Evolutionary conservation across 2,113 vertebrate species (phyloP).

Genomic region (Redunca redunca): DNA sequence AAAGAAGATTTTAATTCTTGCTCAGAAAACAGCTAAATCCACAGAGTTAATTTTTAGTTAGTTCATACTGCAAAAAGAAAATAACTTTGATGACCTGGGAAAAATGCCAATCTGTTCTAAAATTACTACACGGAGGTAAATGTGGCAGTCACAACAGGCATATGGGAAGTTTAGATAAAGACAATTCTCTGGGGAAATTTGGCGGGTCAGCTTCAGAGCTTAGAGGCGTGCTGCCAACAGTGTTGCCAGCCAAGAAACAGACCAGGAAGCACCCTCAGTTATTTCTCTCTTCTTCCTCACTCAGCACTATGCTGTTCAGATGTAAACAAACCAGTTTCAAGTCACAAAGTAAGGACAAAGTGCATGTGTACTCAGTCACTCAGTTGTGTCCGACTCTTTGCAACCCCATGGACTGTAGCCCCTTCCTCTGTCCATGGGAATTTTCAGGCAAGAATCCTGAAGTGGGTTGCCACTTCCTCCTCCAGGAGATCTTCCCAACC

Average conservation of each 20-base stretch:
- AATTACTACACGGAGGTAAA: background rate
- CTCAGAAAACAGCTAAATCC: background rate
- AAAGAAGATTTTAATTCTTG: background rate
- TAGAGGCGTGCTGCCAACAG: accelerated
- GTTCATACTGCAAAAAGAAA: background rate
- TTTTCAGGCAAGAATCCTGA: background rate
- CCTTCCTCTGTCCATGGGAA: background rate
- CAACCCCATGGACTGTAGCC: background rate
- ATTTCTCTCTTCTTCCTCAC: background rate
- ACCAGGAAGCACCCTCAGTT: background rate
- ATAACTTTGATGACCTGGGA: background rate
- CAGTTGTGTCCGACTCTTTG: background rate
- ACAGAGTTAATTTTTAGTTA: background rate
- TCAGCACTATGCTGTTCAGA: background rate
- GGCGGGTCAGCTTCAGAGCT: background rate
- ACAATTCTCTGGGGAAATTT: background rate
- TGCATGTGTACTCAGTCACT: background rate
- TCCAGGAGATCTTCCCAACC: background rate
- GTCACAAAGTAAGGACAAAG: background rate
- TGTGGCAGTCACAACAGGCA: background rate
- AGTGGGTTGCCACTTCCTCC: background rate
- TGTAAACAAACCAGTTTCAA: background rate
- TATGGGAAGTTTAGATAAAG: background rate
- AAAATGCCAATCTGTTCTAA: background rate
- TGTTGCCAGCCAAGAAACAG: background rate